Evolutionary conservation across 2,888 invertebrate species (phyloP).

Genomic region (Lasioglossum morio): DNA sequence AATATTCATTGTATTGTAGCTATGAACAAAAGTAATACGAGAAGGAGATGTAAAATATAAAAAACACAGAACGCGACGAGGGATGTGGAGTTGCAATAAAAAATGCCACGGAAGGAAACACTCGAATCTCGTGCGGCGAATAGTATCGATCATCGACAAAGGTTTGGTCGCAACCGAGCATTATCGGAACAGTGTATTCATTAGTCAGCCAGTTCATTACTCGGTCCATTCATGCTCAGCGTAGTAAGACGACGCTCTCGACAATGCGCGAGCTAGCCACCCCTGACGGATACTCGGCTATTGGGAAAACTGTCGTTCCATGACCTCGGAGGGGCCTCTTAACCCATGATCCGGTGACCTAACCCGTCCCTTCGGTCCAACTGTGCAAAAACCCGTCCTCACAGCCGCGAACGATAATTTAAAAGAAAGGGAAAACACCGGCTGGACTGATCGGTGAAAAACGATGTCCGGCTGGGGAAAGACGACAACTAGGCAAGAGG

Average conservation of each 20-base stretch:
- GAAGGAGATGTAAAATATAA: not conserved
- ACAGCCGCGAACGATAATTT: constrained; percentile 56
- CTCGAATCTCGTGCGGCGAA: not conserved
- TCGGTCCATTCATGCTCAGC: constrained; percentile 41
- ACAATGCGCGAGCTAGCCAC: constrained; percentile 40
- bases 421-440: constrained; percentile 49
- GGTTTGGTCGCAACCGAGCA: constrained; percentile 10
- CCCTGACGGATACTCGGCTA: constrained; percentile 48
- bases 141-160: constrained; percentile 1
- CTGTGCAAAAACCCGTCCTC: constrained; percentile 47
- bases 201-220: constrained; percentile 34
- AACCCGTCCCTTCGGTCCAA: constrained; percentile 48
- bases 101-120: not conserved
- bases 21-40: not conserved
- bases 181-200: constrained; percentile 23
- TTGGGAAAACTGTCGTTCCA: constrained; percentile 59
- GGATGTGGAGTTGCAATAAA: not conserved
- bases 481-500: not conserved
- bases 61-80: not conserved
- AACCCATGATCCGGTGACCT: constrained; percentile 69
- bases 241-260: constrained; percentile 47
- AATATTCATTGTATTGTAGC: not conserved
- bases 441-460: constrained; percentile 33
- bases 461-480: constrained; percentile 12
- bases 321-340: constrained; percentile 59